Conservation (phyloP, 1,140 invertebrate species). For the Rhyzopertha dominica region DNA sequence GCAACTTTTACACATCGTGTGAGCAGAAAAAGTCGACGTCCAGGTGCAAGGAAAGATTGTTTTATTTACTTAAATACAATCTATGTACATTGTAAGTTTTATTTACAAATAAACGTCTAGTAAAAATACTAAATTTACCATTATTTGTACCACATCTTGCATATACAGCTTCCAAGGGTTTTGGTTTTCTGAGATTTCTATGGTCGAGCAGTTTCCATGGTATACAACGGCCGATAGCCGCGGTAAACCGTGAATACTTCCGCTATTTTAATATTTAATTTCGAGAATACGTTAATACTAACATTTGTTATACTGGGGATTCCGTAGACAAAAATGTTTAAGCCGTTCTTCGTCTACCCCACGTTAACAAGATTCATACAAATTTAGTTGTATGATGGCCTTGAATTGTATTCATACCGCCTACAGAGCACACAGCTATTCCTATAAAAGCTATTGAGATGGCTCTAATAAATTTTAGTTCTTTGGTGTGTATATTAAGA, state of each 20-base stretch:
- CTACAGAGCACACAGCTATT: not conserved
- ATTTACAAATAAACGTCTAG: conserved; percentile 31
- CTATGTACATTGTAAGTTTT: conserved; percentile 30
- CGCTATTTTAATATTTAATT: not conserved
- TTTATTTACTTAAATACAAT: conserved; percentile 33
- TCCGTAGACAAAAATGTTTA: not conserved
- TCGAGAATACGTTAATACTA: not conserved
- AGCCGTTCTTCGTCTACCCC: not conserved
- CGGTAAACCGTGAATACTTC: conserved; percentile 1
- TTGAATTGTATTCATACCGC: not conserved
- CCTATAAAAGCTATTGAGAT: conserved; percentile 6
- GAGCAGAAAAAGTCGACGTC: too few species aligned
- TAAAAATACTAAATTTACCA: conserved; percentile 32
- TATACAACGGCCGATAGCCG: too few species aligned
- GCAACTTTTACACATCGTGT: too few species aligned
- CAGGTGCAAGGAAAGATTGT: conserved; percentile 11
- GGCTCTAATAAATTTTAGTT: conserved; percentile 32
- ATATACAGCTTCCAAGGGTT: conserved; percentile 7
- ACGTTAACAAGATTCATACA: not conserved
- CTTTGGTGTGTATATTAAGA: conserved; percentile 48
- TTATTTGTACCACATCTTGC: conserved; percentile 32
- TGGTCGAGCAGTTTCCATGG: not conserved
- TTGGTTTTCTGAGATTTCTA: not conserved
- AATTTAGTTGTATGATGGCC: not conserved
- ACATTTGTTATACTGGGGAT: not conserved